These are phyloP conservation scores for Sigmodon hispidus DNA, from an alignment of 2,113 vertebrate species.

Conservation along the genomic window DNA sequence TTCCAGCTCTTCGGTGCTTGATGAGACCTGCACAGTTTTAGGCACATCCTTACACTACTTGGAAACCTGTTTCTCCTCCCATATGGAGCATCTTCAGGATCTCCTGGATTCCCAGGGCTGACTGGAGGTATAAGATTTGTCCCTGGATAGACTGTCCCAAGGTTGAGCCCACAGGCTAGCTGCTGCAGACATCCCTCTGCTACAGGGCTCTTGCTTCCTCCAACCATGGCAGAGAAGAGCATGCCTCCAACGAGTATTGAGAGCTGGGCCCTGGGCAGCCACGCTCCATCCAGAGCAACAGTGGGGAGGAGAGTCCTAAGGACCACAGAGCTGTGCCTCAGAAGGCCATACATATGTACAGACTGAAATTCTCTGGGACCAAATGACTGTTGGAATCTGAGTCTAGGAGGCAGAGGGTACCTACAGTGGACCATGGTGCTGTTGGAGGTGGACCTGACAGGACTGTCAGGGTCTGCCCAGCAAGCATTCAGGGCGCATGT, in stretches of 20 bases:
- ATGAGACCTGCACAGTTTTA: background rate
- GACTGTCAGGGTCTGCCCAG: background rate
- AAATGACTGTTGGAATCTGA: background rate
- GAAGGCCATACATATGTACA: background rate
- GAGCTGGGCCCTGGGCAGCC: background rate
- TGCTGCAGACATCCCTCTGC: background rate
- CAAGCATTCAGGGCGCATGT: background rate
- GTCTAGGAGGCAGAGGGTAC: background rate
- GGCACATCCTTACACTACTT: background rate
- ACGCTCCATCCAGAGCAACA: background rate
- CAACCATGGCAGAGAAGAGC: background rate
- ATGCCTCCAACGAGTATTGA: background rate
- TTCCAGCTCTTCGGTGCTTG: background rate
- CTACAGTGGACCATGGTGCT: background rate
- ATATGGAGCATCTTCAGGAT: too few species aligned
- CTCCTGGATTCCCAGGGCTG: background rate
- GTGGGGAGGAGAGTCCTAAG: background rate
- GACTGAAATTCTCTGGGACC: background rate
- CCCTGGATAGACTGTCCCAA: background rate
- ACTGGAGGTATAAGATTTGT: background rate
- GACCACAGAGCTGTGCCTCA: background rate
- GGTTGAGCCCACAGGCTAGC: background rate
- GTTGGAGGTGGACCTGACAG: background rate
- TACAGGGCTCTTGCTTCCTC: background rate
- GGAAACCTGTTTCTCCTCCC: background rate